Percentiles rank a stretch among this genome's conserved stretches.
These are phyloP conservation scores for Drosophila mettleri DNA, from an alignment of 2,888 invertebrate genomes.

Conservation along the genomic window DNA sequence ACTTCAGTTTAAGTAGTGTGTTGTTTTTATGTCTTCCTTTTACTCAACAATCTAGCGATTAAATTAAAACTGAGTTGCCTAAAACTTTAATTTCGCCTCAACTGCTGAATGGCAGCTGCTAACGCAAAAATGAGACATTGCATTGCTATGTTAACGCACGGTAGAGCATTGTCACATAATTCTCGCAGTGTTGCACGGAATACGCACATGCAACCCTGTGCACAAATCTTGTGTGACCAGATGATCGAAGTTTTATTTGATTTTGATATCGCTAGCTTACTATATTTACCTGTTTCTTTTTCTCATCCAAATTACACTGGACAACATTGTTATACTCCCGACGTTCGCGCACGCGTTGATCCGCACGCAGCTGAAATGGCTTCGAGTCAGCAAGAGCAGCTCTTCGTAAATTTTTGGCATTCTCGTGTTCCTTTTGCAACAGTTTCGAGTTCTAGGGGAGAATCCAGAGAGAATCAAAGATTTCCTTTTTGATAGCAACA, in stretches of 20 bases:
- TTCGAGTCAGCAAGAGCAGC: conserved; percentile 52
- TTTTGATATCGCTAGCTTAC: conserved; percentile 27
- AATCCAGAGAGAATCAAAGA: neutral
- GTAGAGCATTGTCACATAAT: conserved; percentile 4
- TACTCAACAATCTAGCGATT: conserved; percentile 7
- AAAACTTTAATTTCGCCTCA: conserved; percentile 41
- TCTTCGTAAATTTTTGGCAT: conserved; percentile 29
- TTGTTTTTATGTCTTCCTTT: neutral
- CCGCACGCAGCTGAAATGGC: conserved; percentile 81
- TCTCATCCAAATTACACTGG: conserved; percentile 68
- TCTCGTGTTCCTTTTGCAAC: conserved; percentile 28
- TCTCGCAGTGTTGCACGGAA: conserved; percentile 4
- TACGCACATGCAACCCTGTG: neutral
- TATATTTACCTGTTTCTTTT: conserved; percentile 79
- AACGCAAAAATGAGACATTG: conserved; percentile 37
- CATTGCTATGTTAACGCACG: conserved; percentile 18
- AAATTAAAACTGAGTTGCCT: conserved; percentile 14
- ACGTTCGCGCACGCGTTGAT: conserved; percentile 79
- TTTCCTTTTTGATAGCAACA: neutral
- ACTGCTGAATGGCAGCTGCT: conserved; percentile 51
- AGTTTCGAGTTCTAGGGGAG: neutral
- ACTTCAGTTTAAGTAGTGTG: neutral
- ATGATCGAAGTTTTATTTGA: conserved; percentile 5
- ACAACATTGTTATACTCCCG: conserved; percentile 76
- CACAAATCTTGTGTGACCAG: conserved; percentile 12